A percentile compares a stretch with the other conserved stretches of the same genome.
Evolutionary conservation across 92 coral and sea anemone genomes (phyloP).

Genomic region (Pocillopora grandis): DNA sequence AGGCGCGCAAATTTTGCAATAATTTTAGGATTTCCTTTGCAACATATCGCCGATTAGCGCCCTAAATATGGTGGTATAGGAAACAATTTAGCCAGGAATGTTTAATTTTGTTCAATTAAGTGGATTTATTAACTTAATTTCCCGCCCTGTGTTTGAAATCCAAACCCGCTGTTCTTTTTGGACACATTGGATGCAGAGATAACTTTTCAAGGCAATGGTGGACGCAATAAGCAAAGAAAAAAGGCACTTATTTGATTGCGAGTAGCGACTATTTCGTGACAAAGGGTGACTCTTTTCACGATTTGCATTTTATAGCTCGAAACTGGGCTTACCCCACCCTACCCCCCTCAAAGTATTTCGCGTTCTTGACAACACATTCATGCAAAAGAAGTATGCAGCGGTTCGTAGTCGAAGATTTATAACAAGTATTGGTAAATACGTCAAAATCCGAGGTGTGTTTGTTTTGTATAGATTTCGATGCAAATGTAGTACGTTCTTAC

Average conservation of each 20-base stretch:
- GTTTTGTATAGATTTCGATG: background rate
- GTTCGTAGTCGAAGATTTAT: conserved; percentile 10
- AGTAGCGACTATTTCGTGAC: background rate
- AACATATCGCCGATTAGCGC: background rate
- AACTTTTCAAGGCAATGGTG: background rate
- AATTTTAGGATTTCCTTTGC: background rate
- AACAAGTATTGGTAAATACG: conserved; percentile 36
- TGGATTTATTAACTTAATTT: background rate
- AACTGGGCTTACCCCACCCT: background rate
- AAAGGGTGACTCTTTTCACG: background rate
- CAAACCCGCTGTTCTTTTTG: background rate
- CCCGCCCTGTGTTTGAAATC: background rate
- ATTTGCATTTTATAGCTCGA: background rate
- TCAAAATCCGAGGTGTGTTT: conserved; percentile 40
- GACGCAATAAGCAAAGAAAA: background rate
- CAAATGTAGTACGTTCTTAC: background rate
- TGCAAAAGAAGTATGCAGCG: conserved; percentile 30
- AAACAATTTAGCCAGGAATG: background rate
- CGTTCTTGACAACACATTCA: conserved; percentile 46
- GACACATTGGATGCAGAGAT: no score
- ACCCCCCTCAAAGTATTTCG: conserved; percentile 12
- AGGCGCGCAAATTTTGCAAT: background rate
- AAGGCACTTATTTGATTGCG: background rate
- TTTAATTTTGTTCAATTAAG: conserved; percentile 7
- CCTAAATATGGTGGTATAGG: background rate